These are phyloP conservation scores for Sitta europaea DNA, from an alignment of 2,113 vertebrate species.

Conservation along the genomic window DNA sequence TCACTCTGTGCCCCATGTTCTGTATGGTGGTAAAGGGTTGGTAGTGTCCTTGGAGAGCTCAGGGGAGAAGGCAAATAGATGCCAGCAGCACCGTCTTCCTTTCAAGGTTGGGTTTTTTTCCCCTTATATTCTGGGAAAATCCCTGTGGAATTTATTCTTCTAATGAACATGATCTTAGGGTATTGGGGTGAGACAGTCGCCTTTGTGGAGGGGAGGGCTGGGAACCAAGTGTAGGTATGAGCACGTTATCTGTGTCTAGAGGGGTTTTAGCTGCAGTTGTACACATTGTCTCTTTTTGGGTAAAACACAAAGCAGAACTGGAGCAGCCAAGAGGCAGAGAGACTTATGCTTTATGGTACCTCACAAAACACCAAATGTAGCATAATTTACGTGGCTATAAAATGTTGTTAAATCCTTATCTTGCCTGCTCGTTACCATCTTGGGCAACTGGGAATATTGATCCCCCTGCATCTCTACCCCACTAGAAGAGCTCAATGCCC, in stretches of 20 bases:
- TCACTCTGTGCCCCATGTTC: neutral
- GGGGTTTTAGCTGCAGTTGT: neutral
- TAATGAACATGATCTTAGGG: constrained; percentile 1
- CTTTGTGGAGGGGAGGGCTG: neutral
- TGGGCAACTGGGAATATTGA: neutral
- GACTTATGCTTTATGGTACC: neutral
- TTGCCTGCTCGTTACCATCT: neutral
- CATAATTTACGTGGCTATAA: neutral
- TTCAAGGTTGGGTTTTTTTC: neutral
- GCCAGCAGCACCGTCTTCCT: neutral
- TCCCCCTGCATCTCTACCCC: neutral
- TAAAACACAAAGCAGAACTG: neutral
- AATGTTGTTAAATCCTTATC: neutral
- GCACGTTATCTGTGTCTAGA: fast-evolving
- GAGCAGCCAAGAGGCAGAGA: neutral
- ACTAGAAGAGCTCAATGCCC: neutral
- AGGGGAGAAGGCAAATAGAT: neutral
- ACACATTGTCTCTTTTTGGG: neutral
- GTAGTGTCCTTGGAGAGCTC: neutral
- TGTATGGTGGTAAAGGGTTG: neutral
- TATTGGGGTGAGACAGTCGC: neutral
- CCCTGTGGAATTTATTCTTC: neutral
- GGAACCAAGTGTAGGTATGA: fast-evolving
- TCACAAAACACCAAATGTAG: neutral
- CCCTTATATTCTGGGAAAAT: neutral